Base-by-base conservation (phyloP, 1,140 invertebrate genomes). In the Camponotus floridanus region DNA sequence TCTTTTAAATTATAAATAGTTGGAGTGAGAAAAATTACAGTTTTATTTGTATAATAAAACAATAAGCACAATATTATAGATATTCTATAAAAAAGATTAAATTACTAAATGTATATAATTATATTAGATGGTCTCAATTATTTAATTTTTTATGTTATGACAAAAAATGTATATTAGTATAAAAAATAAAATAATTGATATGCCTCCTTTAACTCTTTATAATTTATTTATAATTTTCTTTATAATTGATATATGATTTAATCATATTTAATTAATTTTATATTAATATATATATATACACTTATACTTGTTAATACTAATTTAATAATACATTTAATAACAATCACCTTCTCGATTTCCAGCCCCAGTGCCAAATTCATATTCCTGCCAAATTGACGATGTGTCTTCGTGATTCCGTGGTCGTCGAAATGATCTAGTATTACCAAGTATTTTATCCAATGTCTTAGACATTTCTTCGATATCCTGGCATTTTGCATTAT, bases 341-440 rank as follows among this genome's bases (percentile, higher is more conserved):
- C 51, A 70, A 51, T 89, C 45, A 93, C 93, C 93, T 87, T 93
- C 92, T 51, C 92, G 88, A 84, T 93, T 93, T 39, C 92, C 89
- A 65, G 80, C 84, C 2, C 87, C 92, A 5, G 74, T 92, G 31
- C 76, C 80, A 33, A 92, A 92, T 83, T 91, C 86, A 18, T 93
- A 92, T 3, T 91, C 70, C 36, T 91, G 73, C 93, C 92, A 93
- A 36, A 91, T 88, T 21, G 55, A 9, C 8, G 68, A 51, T n/a
- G 3, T 21, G 13, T 90, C 81, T 39, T 84, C 74, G 0, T 51
- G 21, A 48, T 86, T 13, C 11, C 65, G 73, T 5, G 31, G 31
- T 15, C 21, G n/a, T 48, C 73, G 64, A 21, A 26, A 31, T 36
- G 45, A 48, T 57, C 42, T 51, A 0, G 4, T 45, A 9, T 59